phyloP scores from a whole-genome alignment of 1,140 invertebrate genomes.

The Potamilus streckersoni region DNA sequence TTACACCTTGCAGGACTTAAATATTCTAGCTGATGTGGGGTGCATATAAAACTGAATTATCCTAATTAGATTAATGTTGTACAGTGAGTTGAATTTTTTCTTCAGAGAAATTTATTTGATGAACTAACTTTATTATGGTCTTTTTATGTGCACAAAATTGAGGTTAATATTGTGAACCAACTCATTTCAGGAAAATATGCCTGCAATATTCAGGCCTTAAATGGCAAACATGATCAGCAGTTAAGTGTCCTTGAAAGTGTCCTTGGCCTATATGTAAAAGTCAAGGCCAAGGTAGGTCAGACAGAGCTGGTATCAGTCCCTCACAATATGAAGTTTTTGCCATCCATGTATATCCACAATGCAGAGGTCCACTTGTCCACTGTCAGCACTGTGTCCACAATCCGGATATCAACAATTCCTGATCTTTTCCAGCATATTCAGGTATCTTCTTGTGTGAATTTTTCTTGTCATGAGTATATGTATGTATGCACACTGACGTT shows the following conservation, averaged over 20 bases:
- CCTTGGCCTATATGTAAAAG: conserved; percentile 42
- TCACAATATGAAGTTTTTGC: conserved; percentile 54
- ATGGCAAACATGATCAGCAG: conserved; percentile 27
- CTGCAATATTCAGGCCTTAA: conserved; percentile 42
- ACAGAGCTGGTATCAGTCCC: conserved; percentile 42
- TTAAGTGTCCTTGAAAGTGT: conserved; percentile 51
- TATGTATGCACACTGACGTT: not conserved
- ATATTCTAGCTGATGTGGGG: too few species aligned
- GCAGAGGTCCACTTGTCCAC: conserved; percentile 57
- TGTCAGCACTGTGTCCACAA: conserved; percentile 37
- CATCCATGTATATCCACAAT: conserved; percentile 62
- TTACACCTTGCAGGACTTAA: too few species aligned
- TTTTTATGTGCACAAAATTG: conserved; percentile 8
- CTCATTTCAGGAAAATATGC: conserved; percentile 50
- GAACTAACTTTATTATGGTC: not conserved
- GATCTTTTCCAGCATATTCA: conserved; percentile 44
- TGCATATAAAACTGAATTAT: not conserved
- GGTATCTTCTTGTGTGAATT: conserved; percentile 36
- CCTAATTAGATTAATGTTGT: not conserved
- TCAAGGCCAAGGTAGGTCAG: conserved; percentile 43
- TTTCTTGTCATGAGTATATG: not conserved
- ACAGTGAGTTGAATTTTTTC: not conserved
- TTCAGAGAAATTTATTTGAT: not conserved
- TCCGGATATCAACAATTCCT: conserved; percentile 48
- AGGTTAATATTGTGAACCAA: conserved; percentile 15